These are phyloP conservation scores for Nephrotoma appendiculata DNA, from an alignment of 2,888 invertebrate species.

Conservation along the genomic window DNA sequence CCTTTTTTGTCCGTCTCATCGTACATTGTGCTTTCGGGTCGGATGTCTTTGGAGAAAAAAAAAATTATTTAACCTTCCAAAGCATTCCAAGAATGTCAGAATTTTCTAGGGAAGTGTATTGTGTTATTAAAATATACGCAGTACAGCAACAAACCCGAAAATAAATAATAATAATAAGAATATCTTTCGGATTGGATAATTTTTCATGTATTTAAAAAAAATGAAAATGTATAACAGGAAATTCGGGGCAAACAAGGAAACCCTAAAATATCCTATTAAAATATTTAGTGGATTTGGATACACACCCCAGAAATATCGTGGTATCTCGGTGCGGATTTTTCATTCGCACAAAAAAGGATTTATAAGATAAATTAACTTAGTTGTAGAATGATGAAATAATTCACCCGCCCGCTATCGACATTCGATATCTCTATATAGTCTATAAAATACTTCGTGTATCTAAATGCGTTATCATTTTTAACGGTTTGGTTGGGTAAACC, in stretches of 20 bases:
- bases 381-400: neutral
- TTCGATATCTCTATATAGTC: neutral
- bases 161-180: neutral
- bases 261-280: neutral
- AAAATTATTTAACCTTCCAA: neutral
- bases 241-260: too few species aligned
- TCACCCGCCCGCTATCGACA: neutral
- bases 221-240: too few species aligned
- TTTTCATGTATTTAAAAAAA: neutral
- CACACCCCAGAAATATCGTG: neutral
- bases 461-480: neutral
- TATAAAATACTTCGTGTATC: neutral
- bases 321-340: neutral
- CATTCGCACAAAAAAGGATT: neutral
- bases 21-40: neutral
- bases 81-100: neutral
- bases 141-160: neutral
- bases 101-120: neutral
- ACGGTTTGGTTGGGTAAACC: neutral
- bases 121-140: neutral
- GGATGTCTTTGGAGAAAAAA: neutral
- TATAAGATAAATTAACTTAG: neutral
- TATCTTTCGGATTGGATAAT: neutral
- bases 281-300: neutral
- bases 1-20: neutral